These are phyloP conservation scores for Pheucticus melanocephalus DNA, from an alignment of 2,113 vertebrate species.

Conservation along the genomic window DNA sequence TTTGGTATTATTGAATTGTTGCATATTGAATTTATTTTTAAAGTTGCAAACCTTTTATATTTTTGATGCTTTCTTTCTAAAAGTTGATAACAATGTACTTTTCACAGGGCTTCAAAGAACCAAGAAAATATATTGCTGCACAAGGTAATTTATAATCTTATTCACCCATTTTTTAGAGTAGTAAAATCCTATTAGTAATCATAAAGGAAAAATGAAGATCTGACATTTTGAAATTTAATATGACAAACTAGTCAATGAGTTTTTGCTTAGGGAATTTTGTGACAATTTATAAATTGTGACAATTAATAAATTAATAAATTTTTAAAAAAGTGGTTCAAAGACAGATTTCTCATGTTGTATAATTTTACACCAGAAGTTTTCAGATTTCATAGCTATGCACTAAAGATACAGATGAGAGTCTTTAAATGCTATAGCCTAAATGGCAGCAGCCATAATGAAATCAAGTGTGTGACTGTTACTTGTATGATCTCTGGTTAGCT, in stretches of 20 bases:
- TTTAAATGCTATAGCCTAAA: neutral
- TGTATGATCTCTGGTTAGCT: neutral
- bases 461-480: neutral
- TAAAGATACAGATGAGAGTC: neutral
- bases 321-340: neutral
- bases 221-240: neutral
- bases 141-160: conserved; percentile 81
- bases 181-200: neutral
- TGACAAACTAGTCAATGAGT: neutral
- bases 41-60: neutral
- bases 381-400: neutral
- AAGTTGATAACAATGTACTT: neutral
- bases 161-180: neutral
- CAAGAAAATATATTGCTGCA: conserved; percentile 95
- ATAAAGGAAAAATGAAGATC: neutral
- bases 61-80: neutral
- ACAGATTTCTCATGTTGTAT: neutral
- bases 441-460: neutral
- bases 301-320: neutral
- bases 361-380: neutral
- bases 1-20: neutral
- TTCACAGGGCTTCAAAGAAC: conserved; percentile 91
- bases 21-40: neutral
- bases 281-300: neutral
- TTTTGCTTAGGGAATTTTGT: neutral